phyloP scores from a whole-genome alignment of 2,888 invertebrate genomes.

The Drosophila silvestris region DNA sequence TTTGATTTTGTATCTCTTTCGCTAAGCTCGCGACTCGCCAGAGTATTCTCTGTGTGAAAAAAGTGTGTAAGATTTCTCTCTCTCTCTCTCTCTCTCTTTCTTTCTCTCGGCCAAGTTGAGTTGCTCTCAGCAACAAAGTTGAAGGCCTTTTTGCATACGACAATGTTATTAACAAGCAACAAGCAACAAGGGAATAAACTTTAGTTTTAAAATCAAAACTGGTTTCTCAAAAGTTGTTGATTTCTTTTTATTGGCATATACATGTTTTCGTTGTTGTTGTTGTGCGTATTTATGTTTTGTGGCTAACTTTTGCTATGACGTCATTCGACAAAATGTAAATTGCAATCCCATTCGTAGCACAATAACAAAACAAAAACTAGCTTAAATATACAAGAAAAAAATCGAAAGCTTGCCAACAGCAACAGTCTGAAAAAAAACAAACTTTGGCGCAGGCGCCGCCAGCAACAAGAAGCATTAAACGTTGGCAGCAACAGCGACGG shows the following conservation, averaged over 20 bases:
- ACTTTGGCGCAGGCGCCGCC: slow-evolving; percentile 35
- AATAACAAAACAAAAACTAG: slow-evolving; percentile 19
- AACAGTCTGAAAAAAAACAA: slow-evolving; percentile 14
- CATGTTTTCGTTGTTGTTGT: slow-evolving; percentile 6
- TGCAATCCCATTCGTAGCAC: slow-evolving; percentile 17
- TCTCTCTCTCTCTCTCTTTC: slow-evolving; percentile 6
- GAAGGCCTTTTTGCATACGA: slow-evolving; percentile 75
- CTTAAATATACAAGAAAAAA: slow-evolving; percentile 13
- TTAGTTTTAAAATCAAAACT: slow-evolving; percentile 40
- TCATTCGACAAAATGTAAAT: slow-evolving; percentile 25
- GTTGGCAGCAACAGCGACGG: slow-evolving; percentile 1
- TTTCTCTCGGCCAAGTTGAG: slow-evolving; percentile 16
- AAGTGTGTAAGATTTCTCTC: slow-evolving; percentile 8
- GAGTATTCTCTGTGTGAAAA: slow-evolving; percentile 10
- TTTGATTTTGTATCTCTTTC: slow-evolving; percentile 29
- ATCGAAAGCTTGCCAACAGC: slow-evolving; percentile 43
- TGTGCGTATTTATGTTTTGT: slow-evolving; percentile 12
- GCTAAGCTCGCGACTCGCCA: slow-evolving; percentile 4
- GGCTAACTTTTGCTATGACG: slow-evolving; percentile 33
- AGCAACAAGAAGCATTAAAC: slow-evolving; percentile 9
- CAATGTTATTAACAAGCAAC: slow-evolving; percentile 47
- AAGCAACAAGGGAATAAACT: slow-evolving; percentile 26
- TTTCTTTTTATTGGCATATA: slow-evolving; percentile 51
- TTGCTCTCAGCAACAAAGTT: slow-evolving; percentile 63
- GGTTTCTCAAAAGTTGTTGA: slow-evolving; percentile 59